Percentiles rank a stretch among this genome's conserved stretches.
Conservation (phyloP, 1,140 invertebrate genomes). For the Pentalonia nigronervosa region DNA sequence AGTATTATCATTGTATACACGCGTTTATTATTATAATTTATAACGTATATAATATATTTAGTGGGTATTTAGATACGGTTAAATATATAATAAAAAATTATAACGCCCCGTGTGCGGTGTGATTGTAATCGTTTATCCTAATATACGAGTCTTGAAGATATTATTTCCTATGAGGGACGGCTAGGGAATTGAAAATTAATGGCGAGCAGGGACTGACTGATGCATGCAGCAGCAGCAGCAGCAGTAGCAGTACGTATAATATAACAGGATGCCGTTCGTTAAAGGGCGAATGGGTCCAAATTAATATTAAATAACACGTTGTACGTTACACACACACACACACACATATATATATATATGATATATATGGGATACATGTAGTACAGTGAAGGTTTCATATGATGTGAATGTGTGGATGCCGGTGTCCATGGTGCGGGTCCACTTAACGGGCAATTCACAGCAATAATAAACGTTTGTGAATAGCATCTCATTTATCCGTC, state of each 20-base stretch:
- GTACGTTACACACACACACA: not conserved
- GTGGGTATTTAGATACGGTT: not conserved
- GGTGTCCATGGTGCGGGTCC: constrained; percentile 54
- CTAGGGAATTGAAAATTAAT: constrained; percentile 43
- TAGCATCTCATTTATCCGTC: constrained; percentile 53
- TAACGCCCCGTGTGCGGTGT: not conserved
- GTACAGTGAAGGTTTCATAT: constrained; percentile 26
- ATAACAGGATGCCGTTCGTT: constrained; percentile 55
- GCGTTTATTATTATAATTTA: no score
- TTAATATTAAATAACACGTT: constrained; percentile 57
- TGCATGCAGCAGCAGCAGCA: not conserved
- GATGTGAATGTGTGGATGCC: constrained; percentile 14
- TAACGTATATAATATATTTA: not conserved
- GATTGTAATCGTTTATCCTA: not conserved
- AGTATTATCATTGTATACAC: not conserved
- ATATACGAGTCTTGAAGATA: not conserved
- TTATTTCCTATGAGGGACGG: constrained; percentile 21
- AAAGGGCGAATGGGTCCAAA: constrained; percentile 54
- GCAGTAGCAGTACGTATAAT: not conserved
- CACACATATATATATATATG: not conserved
- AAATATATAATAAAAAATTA: not conserved
- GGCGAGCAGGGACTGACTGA: not conserved
- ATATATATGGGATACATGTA: not conserved
- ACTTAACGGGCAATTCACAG: constrained; percentile 56
- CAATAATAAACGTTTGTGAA: constrained; percentile 57